A percentile compares a stretch with the other conserved stretches of the same genome.
Conservation (phyloP, 1,140 invertebrate genomes). For the Drosophila yakuba region DNA sequence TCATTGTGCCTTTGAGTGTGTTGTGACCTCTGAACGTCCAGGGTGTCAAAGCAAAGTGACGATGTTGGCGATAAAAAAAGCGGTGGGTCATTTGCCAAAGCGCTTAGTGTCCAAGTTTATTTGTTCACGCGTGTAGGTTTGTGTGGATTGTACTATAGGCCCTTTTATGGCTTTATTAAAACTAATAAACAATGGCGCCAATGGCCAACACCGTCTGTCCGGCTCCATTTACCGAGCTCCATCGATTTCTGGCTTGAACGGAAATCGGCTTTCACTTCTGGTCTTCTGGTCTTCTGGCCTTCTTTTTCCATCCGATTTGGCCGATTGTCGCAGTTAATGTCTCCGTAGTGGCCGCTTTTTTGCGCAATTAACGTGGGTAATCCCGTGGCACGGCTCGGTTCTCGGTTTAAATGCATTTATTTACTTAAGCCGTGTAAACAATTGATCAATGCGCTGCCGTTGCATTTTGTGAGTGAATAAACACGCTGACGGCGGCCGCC, state of each 20-base stretch:
- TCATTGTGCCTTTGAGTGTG: constrained; percentile 5
- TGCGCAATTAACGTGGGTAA: constrained; percentile 51
- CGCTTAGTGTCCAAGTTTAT: constrained; percentile 72
- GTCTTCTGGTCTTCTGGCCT: neutral
- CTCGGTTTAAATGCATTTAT: constrained; percentile 61
- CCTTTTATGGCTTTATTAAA: constrained; percentile 76
- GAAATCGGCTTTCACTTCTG: constrained; percentile 46
- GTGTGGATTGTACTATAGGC: constrained; percentile 12
- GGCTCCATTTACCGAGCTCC: constrained; percentile 12
- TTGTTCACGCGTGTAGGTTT: constrained; percentile 33
- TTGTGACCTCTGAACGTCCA: constrained; percentile 1
- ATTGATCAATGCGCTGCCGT: constrained; percentile 55
- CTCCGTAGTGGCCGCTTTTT: constrained; percentile 36
- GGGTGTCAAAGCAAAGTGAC: constrained; percentile 31
- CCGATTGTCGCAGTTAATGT: constrained; percentile 30
- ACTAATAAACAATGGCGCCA: constrained; percentile 65
- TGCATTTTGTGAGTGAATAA: constrained; percentile 49
- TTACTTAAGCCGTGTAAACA: constrained; percentile 76
- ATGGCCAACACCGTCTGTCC: constrained; percentile 2
- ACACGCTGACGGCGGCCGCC: constrained; percentile 36
- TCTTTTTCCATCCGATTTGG: neutral
- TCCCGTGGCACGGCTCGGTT: constrained; percentile 12
- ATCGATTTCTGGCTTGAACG: constrained; percentile 32
- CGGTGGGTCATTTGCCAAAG: constrained; percentile 68
- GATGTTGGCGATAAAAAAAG: constrained; percentile 32